Percentiles rank a stretch among this genome's conserved stretches.
These are phyloP conservation scores for Xiphophorus couchianus DNA, from an alignment of 2,113 vertebrate genomes.

Conservation along the genomic window DNA sequence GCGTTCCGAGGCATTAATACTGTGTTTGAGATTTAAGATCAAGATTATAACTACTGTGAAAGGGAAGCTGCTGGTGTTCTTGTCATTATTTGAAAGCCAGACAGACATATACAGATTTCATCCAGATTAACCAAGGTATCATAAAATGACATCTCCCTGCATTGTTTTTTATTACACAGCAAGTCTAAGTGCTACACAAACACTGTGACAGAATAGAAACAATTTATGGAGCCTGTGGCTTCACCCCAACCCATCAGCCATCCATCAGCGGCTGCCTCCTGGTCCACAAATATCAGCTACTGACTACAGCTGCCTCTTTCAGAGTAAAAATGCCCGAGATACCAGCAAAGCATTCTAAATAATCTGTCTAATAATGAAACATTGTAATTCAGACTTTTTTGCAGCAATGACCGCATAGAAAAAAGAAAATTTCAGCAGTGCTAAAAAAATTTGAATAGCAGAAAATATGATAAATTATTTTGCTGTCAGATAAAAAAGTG, in stretches of 20 bases:
- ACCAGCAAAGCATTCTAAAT: background rate
- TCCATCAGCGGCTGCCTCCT: background rate
- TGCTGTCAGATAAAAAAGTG: too few species aligned
- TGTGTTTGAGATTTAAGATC: background rate
- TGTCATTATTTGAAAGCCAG: background rate
- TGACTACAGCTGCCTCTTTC: too few species aligned
- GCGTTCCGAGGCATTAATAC: background rate
- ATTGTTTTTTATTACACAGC: background rate
- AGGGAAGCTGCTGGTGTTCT: background rate
- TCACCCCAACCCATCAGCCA: background rate
- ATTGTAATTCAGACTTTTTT: background rate
- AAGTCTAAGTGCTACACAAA: background rate
- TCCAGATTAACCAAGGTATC: background rate
- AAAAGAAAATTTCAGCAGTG: too few species aligned
- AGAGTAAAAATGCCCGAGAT: background rate
- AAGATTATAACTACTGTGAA: background rate
- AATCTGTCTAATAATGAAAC: too few species aligned
- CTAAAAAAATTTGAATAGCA: too few species aligned
- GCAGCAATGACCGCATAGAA: too few species aligned
- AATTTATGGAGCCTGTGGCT: too few species aligned
- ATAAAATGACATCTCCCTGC: background rate
- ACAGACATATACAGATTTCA: background rate
- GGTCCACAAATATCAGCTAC: background rate
- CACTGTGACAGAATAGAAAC: background rate
- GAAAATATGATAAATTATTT: too few species aligned